Base-by-base conservation (phyloP, 2,888 invertebrate genomes). In the Altica lythri region DNA sequence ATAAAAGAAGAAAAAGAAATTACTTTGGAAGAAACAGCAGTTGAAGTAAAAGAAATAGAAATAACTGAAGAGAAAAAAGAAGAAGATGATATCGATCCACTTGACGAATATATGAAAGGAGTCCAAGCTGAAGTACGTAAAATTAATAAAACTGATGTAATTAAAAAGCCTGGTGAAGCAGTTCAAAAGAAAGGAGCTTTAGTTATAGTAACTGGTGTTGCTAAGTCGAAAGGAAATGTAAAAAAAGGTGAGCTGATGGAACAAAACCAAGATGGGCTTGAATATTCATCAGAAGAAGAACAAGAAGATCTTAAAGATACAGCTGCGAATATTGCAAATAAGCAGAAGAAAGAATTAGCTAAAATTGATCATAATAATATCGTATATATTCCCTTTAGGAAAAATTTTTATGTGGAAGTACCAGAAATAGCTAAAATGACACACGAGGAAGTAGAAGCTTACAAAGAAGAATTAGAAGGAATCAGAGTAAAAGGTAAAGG, bases 211-310 rank as follows among this genome's bases (percentile, higher is more conserved):
- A 66, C 66, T 4, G 67, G 66, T 12, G 86, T 91, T 3, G 91
- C 92, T 0, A 93, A 93, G 73, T 89, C 90, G 68, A 86, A 86
- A 60, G 80, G 84, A 22, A 81, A 83, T 17, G 88, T 87, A 64
- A 86, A 90, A 65, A 96, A 97, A 79, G 99, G 99, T 47, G 98
- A 99, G 77, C 79, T 99, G n/a, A 95, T 99, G 70, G 97, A 99
- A 76, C 97, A 96, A 74, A 97, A 99, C 78, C 95, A 96, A 76
- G 98, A 99, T 74, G 95, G 94, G 0, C 78, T 98, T 57, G 99
- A 95, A 79, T 97, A 98, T 78, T 96, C 96, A 0, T 95, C 95
- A 9, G 97, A 97, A 76, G 97, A 97, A 74, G 96, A 97, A 70
- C 88, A 92, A 2, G 95, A 96, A 73, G 95, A 95, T 72, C 84